phyloP scores from a whole-genome alignment of 2,113 vertebrate species.

The Taurulus bubalis region DNA sequence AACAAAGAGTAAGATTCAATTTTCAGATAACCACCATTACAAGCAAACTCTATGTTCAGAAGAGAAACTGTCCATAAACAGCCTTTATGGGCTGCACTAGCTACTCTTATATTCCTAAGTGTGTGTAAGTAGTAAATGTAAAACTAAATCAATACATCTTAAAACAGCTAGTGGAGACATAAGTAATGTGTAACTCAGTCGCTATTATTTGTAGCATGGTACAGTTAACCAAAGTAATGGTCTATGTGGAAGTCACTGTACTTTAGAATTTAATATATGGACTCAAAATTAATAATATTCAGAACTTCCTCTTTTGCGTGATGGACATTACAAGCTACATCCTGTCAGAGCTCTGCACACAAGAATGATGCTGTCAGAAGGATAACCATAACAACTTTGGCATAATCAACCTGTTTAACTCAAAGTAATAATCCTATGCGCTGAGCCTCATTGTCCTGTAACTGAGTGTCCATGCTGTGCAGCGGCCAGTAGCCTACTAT shows the following conservation, averaged over 20 bases:
- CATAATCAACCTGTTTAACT: too few relatives aligned
- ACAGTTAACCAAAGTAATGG: neutral
- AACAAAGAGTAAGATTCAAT: neutral
- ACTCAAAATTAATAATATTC: neutral
- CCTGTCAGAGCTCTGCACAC: neutral
- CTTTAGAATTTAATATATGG: neutral
- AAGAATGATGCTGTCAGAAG: neutral
- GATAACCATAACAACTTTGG: too few relatives aligned
- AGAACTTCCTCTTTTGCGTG: neutral
- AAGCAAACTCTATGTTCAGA: neutral
- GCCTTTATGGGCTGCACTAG: too few relatives aligned
- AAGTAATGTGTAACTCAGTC: neutral
- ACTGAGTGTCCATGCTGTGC: too few relatives aligned
- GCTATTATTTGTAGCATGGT: neutral
- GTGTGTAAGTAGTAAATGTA: neutral
- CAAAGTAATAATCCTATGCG: too few relatives aligned
- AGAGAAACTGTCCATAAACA: neutral
- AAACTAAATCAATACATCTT: neutral
- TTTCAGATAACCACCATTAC: neutral
- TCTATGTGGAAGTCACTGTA: neutral
- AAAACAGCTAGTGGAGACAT: neutral
- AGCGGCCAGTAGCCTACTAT: too few relatives aligned
- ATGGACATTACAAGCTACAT: neutral
- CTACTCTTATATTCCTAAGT: neutral
- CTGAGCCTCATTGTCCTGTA: too few relatives aligned